Evolutionary conservation across 2,888 invertebrate species (phyloP), one percentile per base, ranked within the genome.

Genomic region (Dioctria linearis): DNA sequence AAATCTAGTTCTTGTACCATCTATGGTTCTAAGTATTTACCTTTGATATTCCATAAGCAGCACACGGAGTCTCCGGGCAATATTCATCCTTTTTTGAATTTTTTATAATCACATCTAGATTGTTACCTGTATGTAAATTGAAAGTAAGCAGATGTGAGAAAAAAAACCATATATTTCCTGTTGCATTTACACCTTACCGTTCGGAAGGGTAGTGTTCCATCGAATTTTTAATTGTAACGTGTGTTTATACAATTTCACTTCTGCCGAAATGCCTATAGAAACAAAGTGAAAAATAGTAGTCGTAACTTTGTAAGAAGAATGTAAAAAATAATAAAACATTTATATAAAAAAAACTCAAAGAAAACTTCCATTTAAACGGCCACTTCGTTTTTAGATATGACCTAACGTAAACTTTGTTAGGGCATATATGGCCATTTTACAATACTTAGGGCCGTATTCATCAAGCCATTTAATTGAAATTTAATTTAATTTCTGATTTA

Each of bases 171-270:
- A 6, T 3, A 11, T 25, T 25, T 25, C 25, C 25, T 25, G 25
- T 25, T 25, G 25, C 25, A 37, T 5, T 37, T 8, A 54, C 4
- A 25, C 25, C 25, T 42, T 78, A 88, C 87, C 87, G 65, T 85
- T 84, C 3, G 85, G 85, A 71, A 87, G 83, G 6, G 85, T 87
- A 78, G 87, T 87, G 67, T 85, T 82, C 87, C 87, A 87, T n/a
- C 82, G 83, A n/a, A 87, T 85, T 80, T 85, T 84, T n/a, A 87
- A 65, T 3, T 86, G 85, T 4, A 85, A 71, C 84, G 85, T 71
- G 83, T 82, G 84, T 79, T 86, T 83, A 63, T 81, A 84, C 2
- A 86, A 76, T 9, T 84, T 85, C 2, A 86, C 84, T 67, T 85
- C 85, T 3, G 84, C 83, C 8, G 79, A 84, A 5, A 87, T 82